phyloP scores from a whole-genome alignment of 2,797 vertebrate genomes.

The Pitangus sulphuratus region DNA sequence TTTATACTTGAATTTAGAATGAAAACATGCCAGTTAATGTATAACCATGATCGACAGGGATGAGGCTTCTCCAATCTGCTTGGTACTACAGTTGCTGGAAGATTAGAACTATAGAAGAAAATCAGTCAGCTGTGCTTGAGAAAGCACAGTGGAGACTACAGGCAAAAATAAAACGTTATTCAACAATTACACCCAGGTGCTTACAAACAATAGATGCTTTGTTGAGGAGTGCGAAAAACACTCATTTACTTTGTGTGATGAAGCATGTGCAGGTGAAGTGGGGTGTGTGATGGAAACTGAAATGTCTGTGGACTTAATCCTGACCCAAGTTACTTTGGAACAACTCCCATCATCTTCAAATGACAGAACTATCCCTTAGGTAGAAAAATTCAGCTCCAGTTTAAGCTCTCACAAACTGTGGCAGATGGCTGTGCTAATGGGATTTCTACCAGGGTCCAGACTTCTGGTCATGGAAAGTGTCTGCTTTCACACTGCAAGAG shows the following conservation, averaged over 20 bases:
- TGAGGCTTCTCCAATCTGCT: not conserved
- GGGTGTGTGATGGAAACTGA: not conserved
- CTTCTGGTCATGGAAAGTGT: not conserved
- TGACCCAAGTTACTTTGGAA: not conserved
- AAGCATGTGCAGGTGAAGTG: not conserved
- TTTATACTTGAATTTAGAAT: constrained; percentile 20
- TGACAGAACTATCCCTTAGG: not conserved
- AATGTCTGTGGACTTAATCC: not conserved
- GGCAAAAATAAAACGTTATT: not conserved
- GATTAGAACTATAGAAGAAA: not conserved
- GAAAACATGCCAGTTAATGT: not conserved
- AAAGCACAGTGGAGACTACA: not conserved
- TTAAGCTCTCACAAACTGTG: not conserved
- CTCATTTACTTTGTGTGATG: not conserved
- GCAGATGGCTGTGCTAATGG: not conserved
- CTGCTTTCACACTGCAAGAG: not conserved
- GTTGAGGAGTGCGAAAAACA: not conserved
- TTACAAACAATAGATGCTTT: constrained; percentile 12
- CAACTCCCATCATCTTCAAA: constrained; percentile 3
- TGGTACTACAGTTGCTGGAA: not conserved
- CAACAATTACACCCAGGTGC: not conserved
- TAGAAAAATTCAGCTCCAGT: not conserved
- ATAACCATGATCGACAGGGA: not conserved
- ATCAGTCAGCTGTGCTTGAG: not conserved
- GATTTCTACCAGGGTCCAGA: not conserved